A percentile compares a stretch with the other conserved stretches of the same genome.
Conservation (phyloP, 2,797 vertebrate genomes). For the Lemur catta region DNA sequence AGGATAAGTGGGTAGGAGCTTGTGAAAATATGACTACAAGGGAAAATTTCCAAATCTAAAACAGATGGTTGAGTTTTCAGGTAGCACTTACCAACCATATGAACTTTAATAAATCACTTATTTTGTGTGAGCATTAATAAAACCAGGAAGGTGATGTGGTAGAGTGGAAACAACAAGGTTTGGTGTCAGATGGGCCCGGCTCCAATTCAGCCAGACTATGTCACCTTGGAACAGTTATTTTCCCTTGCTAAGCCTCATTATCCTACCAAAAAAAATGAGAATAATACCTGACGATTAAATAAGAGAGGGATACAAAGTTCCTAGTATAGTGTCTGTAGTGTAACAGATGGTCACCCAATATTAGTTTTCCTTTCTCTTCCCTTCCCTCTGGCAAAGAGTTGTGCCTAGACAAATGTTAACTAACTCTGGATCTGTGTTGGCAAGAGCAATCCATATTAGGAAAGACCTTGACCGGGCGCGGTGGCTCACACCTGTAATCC, state of each 20-base stretch:
- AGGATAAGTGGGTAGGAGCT: background rate
- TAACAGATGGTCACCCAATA: background rate
- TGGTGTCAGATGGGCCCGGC: background rate
- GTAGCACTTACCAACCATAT: background rate
- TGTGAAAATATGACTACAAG: background rate
- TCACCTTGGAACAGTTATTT: background rate
- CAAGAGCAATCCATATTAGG: background rate
- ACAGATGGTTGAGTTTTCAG: background rate
- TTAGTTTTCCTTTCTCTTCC: background rate
- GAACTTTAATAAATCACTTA: constrained; percentile 19
- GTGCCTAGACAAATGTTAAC: background rate
- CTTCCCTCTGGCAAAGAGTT: background rate
- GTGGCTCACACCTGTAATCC: too few relatives aligned
- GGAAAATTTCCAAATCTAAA: constrained; percentile 1
- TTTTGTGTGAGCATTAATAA: constrained; percentile 4
- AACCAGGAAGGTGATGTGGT: background rate
- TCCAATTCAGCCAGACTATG: background rate
- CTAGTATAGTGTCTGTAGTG: background rate
- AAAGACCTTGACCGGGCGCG: background rate
- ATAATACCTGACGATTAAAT: background rate
- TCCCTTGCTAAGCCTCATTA: background rate
- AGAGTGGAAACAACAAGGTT: background rate
- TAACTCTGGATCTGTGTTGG: background rate
- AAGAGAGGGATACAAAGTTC: background rate
- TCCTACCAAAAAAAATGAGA: background rate